These are phyloP conservation scores for Cosmia pyralina DNA, from an alignment of 2,888 invertebrate species.

Conservation along the genomic window DNA sequence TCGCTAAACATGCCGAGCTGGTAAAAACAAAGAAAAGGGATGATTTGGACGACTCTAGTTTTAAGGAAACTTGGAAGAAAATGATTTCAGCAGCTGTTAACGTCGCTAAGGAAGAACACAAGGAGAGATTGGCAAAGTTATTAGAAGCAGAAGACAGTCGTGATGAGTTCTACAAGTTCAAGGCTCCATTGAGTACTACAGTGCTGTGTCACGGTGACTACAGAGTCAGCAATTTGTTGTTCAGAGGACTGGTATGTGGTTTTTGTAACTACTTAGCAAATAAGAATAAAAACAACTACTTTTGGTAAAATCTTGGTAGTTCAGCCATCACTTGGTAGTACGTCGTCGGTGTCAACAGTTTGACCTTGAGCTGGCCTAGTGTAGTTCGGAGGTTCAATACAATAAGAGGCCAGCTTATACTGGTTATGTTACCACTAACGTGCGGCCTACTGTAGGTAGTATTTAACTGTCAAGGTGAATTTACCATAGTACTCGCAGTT, in stretches of 20 bases:
- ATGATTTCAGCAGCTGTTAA: constrained; percentile 59
- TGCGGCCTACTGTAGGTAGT: not conserved
- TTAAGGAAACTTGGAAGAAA: constrained; percentile 51
- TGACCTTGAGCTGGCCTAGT: not conserved
- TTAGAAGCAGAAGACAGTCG: constrained; percentile 34
- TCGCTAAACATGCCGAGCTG: constrained; percentile 49
- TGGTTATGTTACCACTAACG: not conserved
- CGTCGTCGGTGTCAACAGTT: too few relatives aligned
- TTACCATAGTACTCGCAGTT: too few relatives aligned
- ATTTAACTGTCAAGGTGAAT: not conserved
- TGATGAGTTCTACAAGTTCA: constrained; percentile 59
- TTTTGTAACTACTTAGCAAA: not conserved
- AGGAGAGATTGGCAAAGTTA: constrained; percentile 60
- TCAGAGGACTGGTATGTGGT: constrained; percentile 57
- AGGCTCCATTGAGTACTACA: constrained; percentile 62
- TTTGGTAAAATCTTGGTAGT: not conserved
- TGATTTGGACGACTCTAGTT: constrained; percentile 12
- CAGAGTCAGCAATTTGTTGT: constrained; percentile 72
- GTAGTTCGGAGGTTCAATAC: not conserved
- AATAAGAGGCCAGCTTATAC: not conserved
- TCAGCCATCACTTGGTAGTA: too few relatives aligned
- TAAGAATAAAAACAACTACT: not conserved
- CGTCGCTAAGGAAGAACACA: constrained; percentile 67
- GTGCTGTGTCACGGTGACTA: constrained; percentile 74
- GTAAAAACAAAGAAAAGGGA: constrained; percentile 46